Evolutionary conservation across 2,113 vertebrate genomes (phyloP), one percentile per base, ranked within the genome.

Genomic region (Corydoras sp.): DNA sequence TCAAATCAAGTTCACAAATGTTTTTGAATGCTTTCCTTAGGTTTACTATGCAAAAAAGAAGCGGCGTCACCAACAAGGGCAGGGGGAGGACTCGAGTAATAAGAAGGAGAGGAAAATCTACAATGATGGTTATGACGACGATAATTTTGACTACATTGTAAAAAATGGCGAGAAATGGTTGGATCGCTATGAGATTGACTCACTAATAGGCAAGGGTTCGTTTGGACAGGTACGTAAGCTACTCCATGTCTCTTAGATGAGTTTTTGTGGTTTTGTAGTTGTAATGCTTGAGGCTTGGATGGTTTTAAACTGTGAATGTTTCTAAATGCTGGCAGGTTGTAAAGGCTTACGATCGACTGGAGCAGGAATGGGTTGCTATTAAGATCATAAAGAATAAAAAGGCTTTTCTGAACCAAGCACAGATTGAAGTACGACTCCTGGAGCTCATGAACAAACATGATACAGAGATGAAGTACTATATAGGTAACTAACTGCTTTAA

Each of bases 41-140:
- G 96, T 99, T 88, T 99, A 99, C 96, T 99, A 99, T 99, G 96
- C 96, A 98, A 99, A 99, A 91, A 99, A 99, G 95, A 99, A 99
- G 88, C 89, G 96, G 80, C 92, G 96, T 81, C 96, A 99, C 88
- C 96, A 99, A 77, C 95, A 97, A 87, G 96, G 95, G 85, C 96
- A 98, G 85, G 95, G 95, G 81, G 96, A 98, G 84, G 96, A 99
- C 84, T 99, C 96, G 51, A 99, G 96, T 90, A 95, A 98, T 80
- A 99, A 99, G 84, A 99, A 99, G 85, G 96, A 99, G 83, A 90
- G 95, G 82, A 99, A 98, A 72, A 94, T 99, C 82, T 99, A 97
- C 86, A 99, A 98, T 9, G 96, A 98, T 78, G 96, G 96, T 75
- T 98, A 98, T 62, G 96, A 99, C 66, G 96, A 98, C 72, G 96